A percentile compares a stretch with the other conserved stretches of the same genome.
phyloP scores from a whole-genome alignment of 2,797 vertebrate genomes.

The Gallinago nigripennis region DNA sequence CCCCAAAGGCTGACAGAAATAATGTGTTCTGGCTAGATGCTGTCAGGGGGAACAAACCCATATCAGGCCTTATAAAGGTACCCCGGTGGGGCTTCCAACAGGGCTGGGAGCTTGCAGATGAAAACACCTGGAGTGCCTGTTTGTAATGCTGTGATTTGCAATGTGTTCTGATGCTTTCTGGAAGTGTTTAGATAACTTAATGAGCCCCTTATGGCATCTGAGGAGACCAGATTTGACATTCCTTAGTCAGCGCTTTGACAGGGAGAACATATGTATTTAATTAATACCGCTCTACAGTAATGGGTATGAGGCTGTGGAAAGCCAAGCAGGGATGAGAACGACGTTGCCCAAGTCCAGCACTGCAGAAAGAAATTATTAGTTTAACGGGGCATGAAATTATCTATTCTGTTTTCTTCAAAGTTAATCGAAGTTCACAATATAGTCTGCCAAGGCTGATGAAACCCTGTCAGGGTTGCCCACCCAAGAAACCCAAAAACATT shows the following conservation, averaged over 20 bases:
- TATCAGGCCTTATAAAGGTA: neutral
- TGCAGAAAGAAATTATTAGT: slow-evolving; percentile 64
- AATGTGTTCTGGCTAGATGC: neutral
- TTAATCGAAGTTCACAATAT: slow-evolving; percentile 20
- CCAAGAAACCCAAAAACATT: neutral
- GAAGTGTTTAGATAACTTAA: slow-evolving; percentile 23
- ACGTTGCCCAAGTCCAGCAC: neutral
- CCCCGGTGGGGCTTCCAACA: neutral
- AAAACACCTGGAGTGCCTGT: neutral
- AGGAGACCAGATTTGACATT: neutral
- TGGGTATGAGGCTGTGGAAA: neutral
- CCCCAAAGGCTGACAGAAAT: neutral
- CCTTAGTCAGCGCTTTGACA: neutral
- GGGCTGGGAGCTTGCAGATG: neutral
- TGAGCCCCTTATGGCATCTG: neutral
- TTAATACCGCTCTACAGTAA: slow-evolving; percentile 35
- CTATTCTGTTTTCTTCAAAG: slow-evolving; percentile 43
- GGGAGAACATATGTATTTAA: slow-evolving; percentile 42
- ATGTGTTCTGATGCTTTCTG: neutral
- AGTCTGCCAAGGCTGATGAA: neutral
- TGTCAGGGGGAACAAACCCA: rapidly evolving
- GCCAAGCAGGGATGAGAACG: neutral
- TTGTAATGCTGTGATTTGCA: neutral
- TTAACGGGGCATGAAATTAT: slow-evolving; percentile 68
- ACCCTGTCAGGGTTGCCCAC: neutral